Evolutionary conservation across 2,888 invertebrate species (phyloP).

Genomic region (Thereva unica): DNA sequence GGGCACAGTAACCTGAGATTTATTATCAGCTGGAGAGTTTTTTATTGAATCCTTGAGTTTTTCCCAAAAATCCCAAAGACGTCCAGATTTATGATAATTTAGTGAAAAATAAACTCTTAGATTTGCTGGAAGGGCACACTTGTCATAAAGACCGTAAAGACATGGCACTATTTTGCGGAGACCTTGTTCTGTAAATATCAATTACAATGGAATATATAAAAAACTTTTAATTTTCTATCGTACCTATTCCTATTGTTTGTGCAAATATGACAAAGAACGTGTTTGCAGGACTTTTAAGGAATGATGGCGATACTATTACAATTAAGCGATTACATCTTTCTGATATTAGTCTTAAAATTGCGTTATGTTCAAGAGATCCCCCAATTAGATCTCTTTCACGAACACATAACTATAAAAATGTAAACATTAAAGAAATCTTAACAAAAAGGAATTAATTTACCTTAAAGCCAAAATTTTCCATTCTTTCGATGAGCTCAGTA

Average conservation of each 20-base stretch:
- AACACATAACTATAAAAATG: constrained; percentile 67
- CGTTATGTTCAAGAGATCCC: constrained; percentile 73
- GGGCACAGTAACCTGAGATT: constrained; percentile 42
- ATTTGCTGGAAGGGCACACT: constrained; percentile 67
- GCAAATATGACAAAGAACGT: constrained; percentile 80
- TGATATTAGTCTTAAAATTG: constrained; percentile 72
- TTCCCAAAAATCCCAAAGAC: constrained; percentile 72
- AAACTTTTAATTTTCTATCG: constrained; percentile 45
- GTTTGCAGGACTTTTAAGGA: constrained; percentile 74
- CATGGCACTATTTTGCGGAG: constrained; percentile 73
- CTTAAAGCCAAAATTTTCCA: constrained; percentile 69
- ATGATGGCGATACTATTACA: constrained; percentile 76
- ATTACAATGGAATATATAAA: constrained; percentile 22
- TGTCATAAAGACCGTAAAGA: constrained; percentile 61
- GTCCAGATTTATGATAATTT: constrained; percentile 62
- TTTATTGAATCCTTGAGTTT: constrained; percentile 64
- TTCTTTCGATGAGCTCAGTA: constrained; percentile 64
- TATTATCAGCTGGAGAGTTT: constrained; percentile 49
- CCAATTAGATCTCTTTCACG: constrained; percentile 74
- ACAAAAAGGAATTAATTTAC: constrained; percentile 53
- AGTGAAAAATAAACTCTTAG: constrained; percentile 69
- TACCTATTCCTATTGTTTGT: constrained; percentile 79
- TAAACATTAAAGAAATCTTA: constrained; percentile 15
- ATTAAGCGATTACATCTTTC: constrained; percentile 79
- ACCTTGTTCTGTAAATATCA: constrained; percentile 58